Conservation (phyloP, 2,113 vertebrate species). For the Atlantisia rogersi region DNA sequence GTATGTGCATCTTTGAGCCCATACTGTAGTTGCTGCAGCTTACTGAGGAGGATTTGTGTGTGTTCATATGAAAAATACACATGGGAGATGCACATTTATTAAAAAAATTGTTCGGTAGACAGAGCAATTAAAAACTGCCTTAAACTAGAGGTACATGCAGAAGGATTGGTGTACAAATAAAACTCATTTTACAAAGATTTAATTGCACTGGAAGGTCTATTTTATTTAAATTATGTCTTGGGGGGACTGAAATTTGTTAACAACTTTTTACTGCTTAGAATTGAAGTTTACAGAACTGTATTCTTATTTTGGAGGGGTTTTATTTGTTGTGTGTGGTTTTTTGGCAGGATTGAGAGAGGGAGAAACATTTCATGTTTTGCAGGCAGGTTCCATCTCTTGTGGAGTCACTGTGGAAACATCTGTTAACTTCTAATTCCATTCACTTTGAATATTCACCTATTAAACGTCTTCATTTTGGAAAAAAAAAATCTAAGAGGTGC, state of each 20-base stretch:
- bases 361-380: constrained; percentile 15
- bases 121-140: background rate
- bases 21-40: background rate
- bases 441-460: background rate
- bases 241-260: background rate
- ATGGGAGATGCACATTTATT: background rate
- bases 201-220: background rate
- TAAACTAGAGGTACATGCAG: background rate
- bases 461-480: background rate
- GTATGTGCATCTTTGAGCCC: background rate
- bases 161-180: background rate
- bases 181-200: background rate
- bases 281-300: background rate
- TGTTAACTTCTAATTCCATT: background rate
- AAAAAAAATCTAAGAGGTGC: background rate
- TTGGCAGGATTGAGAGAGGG: constrained; percentile 11
- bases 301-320: background rate
- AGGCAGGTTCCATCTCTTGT: background rate
- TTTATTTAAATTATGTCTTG: background rate
- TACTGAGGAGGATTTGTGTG: background rate
- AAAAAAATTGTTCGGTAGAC: background rate
- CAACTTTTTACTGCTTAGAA: background rate
- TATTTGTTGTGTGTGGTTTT: background rate
- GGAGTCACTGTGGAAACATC: background rate
- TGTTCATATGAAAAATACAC: background rate